A percentile compares a stretch with the other conserved stretches of the same genome.
Conservation (phyloP, 1,140 invertebrate species). For the Hetaerina americana region DNA sequence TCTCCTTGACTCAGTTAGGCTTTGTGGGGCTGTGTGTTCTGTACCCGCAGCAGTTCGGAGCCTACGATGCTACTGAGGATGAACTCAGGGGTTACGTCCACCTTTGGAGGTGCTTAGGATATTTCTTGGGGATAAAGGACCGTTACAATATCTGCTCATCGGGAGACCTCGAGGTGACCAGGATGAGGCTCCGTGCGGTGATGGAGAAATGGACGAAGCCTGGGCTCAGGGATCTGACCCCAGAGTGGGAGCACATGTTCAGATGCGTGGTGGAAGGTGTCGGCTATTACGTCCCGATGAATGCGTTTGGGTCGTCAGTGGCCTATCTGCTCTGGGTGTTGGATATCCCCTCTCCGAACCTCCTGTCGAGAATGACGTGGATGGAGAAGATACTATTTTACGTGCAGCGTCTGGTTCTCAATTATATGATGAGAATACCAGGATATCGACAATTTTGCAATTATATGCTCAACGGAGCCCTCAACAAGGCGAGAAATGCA, state of each 20-base stretch:
- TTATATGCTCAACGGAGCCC: background rate
- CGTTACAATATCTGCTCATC: constrained; percentile 41
- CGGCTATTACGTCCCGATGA: constrained; percentile 22
- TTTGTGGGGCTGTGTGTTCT: constrained; percentile 67
- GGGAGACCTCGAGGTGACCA: constrained; percentile 30
- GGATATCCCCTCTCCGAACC: background rate
- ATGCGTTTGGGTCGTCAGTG: constrained; percentile 16
- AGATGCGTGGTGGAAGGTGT: constrained; percentile 27
- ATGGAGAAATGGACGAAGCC: constrained; percentile 27
- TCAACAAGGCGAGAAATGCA: background rate
- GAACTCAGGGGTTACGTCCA: constrained; percentile 33
- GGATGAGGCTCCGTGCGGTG: constrained; percentile 26
- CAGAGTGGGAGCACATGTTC: constrained; percentile 33
- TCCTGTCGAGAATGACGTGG: background rate
- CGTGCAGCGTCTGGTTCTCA: background rate
- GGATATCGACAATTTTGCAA: background rate
- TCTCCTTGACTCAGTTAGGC: constrained; percentile 20
- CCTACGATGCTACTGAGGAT: constrained; percentile 15
- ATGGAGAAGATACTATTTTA: background rate
- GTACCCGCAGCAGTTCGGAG: constrained; percentile 39
- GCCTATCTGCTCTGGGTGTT: background rate
- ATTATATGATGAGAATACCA: background rate
- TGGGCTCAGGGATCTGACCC: constrained; percentile 24
- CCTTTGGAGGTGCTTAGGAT: constrained; percentile 34
- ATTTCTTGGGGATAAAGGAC: constrained; percentile 32